Conservation (phyloP, 2,797 vertebrate species). For the Manis javanica region DNA sequence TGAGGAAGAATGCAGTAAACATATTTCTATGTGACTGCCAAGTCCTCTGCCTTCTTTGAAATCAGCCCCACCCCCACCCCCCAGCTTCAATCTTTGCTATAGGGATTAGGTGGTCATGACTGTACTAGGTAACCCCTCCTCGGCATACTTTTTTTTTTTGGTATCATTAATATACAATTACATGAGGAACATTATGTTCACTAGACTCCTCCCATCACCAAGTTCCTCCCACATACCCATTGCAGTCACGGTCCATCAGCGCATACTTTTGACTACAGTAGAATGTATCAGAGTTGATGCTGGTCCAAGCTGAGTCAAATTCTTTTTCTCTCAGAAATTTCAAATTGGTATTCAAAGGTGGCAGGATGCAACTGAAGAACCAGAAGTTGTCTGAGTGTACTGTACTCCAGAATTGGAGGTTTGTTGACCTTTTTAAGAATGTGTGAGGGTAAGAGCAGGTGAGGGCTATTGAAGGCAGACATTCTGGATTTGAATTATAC, state of each 20-base stretch:
- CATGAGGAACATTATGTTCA: no score
- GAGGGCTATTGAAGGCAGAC: background rate
- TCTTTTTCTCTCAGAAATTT: slow-evolving; percentile 47
- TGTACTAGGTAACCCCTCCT: background rate
- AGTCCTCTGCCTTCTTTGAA: slow-evolving; percentile 13
- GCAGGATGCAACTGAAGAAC: background rate
- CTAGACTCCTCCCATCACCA: no score
- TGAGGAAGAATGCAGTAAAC: background rate
- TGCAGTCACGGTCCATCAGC: no score
- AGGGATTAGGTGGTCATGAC: background rate
- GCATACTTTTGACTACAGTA: background rate
- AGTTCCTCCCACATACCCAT: no score
- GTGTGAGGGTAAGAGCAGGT: background rate
- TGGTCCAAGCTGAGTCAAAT: slow-evolving; percentile 1
- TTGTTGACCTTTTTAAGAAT: background rate
- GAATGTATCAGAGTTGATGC: slow-evolving; percentile 15
- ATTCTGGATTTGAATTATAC: background rate
- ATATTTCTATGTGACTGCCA: background rate
- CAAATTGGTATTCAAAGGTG: background rate
- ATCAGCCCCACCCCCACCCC: background rate
- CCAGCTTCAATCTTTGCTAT: background rate
- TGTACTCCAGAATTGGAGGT: background rate
- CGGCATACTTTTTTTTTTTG: background rate
- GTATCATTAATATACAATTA: no score
- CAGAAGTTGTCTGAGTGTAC: background rate